Evolutionary conservation across 2,797 vertebrate species (phyloP).

Genomic region (Epinephelus coioides): DNA sequence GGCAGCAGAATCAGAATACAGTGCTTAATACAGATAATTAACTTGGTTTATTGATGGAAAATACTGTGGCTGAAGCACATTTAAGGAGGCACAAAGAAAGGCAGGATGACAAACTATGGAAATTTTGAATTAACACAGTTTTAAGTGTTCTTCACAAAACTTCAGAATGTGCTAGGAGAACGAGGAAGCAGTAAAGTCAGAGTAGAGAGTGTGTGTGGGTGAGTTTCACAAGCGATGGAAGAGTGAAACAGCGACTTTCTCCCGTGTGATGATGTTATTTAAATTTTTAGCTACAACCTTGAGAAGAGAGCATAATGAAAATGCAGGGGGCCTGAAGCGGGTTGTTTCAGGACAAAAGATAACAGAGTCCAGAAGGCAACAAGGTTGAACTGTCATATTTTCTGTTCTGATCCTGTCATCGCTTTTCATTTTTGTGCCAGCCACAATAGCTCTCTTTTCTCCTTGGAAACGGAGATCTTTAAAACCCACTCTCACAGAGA

Average conservation of each 20-base stretch:
- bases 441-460: constrained; percentile 20
- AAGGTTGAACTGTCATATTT: constrained; percentile 38
- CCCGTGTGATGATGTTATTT: constrained; percentile 24
- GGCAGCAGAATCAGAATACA: constrained; percentile 21
- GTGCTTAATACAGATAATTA: constrained; percentile 32
- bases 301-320: constrained; percentile 38
- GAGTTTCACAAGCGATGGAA: constrained; percentile 11
- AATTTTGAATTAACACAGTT: constrained; percentile 8
- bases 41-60: constrained; percentile 30
- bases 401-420: constrained; percentile 32
- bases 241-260: constrained; percentile 45
- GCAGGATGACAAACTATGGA: constrained; percentile 1
- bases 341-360: constrained; percentile 36
- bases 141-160: constrained; percentile 15
- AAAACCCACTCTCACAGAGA: not conserved
- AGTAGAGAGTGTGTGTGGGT: constrained; percentile 26
- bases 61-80: not conserved
- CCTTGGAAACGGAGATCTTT: constrained; percentile 7
- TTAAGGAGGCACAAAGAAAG: constrained; percentile 13
- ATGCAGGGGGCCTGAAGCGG: not conserved
- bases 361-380: constrained; percentile 20
- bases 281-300: constrained; percentile 51
- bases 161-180: constrained; percentile 2
- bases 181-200: not conserved
- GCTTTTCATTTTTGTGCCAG: constrained; percentile 26